Conservation (phyloP, 2,797 vertebrate genomes). For the Columba guinea region DNA sequence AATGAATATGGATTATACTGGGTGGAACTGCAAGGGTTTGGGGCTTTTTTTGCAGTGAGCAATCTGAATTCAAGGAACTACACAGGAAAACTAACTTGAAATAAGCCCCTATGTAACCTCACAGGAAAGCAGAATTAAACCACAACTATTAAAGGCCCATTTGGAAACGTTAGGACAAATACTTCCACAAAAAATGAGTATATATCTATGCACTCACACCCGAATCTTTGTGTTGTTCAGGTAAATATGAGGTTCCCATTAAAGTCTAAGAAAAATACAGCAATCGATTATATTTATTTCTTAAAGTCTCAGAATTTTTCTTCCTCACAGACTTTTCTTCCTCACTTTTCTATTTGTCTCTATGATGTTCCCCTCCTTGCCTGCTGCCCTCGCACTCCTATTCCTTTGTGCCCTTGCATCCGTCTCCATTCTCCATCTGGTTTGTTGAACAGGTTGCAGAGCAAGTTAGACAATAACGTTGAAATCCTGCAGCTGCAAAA, state of each 20-base stretch:
- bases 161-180: neutral
- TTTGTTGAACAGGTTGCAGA: slow-evolving; percentile 51
- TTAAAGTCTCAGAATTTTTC: neutral
- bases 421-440: neutral
- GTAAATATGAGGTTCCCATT: neutral
- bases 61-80: neutral
- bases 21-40: neutral
- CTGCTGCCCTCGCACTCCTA: neutral
- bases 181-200: neutral
- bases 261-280: neutral
- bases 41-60: neutral
- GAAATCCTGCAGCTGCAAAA: neutral
- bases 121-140: neutral
- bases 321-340: neutral
- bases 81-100: neutral
- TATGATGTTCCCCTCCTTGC: neutral
- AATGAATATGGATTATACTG: neutral
- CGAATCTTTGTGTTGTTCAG: neutral
- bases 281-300: neutral
- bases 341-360: neutral
- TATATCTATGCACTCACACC: neutral
- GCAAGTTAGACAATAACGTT: slow-evolving; percentile 21
- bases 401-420: slow-evolving; percentile 9
- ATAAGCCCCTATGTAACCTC: neutral
- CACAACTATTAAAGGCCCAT: neutral